phyloP scores from a whole-genome alignment of 2,113 vertebrate genomes.

The Chlamydotis undulata region DNA sequence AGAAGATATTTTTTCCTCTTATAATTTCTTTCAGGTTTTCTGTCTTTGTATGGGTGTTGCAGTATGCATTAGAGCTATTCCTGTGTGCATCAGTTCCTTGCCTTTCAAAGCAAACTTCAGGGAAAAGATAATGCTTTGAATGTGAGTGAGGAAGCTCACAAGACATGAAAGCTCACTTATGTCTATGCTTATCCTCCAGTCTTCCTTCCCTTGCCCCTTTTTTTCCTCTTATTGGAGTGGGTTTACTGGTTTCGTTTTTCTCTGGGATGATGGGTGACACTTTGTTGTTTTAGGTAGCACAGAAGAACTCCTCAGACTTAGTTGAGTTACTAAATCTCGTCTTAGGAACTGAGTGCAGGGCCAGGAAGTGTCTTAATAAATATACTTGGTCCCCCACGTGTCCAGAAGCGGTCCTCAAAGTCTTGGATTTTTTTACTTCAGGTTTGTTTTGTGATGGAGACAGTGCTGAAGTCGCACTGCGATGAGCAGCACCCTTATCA shows the following conservation, averaged over 20 bases:
- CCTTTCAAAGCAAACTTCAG: constrained; percentile 1
- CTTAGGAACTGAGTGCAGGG: not conserved
- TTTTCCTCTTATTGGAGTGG: too few relatives aligned
- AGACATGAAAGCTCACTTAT: not conserved
- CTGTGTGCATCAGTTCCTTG: not conserved
- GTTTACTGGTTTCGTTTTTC: not conserved
- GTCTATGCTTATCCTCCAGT: not conserved
- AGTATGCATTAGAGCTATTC: not conserved
- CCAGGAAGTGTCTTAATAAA: not conserved
- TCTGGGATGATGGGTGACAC: not conserved
- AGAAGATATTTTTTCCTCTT: not conserved
- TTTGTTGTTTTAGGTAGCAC: not conserved
- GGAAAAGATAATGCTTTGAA: not conserved
- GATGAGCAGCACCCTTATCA: constrained; percentile 68
- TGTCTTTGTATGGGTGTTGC: not conserved
- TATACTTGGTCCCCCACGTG: not conserved
- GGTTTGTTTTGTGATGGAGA: constrained; percentile 61
- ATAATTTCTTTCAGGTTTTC: not conserved
- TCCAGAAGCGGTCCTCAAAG: not conserved
- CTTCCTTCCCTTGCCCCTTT: not conserved
- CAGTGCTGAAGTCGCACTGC: not conserved
- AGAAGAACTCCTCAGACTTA: not conserved
- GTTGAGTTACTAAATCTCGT: not conserved
- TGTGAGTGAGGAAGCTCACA: not conserved
- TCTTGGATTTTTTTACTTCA: not conserved